Evolutionary conservation across 2,113 vertebrate species (phyloP), one percentile per base, ranked within the genome.

Genomic region (Tinamus guttatus): DNA sequence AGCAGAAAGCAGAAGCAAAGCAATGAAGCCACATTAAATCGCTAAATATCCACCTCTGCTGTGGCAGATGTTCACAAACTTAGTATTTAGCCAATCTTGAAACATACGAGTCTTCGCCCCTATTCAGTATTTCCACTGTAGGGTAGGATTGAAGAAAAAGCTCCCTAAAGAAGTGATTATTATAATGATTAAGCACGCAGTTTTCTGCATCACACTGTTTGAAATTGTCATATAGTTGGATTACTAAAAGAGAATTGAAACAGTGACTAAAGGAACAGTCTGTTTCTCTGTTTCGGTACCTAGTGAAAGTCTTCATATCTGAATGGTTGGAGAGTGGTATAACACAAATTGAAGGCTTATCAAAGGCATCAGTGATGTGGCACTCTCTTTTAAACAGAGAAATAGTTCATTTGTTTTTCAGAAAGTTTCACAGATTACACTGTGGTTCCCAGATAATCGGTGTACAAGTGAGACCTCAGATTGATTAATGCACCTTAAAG

Each of bases 41-140:
- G 60, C 64, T 51, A 62, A 90, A 90, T 83, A 67, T 52, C 41
- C 84, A 22, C 51, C 41, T 63, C 60, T 64, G 27, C 45, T 14
- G 8, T 32, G 68, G 68, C 51, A 88, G 71, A 93, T 18, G 63
- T 74, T 83, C 80, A 51, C 71, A 51, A 59, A 67, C 27, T 75
- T 93, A 93, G 85, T 82, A 13, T 81, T 81, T 45, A 88, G 68
- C 68, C 76, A 45, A 45, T 85, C 56, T 22, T 92, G 88, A 89
- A 90, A 81, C 60, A 88, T 20, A 11, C 41, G 62, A 65, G 19
- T 64, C 27, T 54, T 83, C 59, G 85, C 14, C 10, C n/a, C 54
- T 70, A 59, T 88, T 95, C 68, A 86, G 15, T 90, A 83, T 82
- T 96, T 91, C 90, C 79, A 94, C 58, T 85, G 38, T 16, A 36